Evolutionary conservation across 2,113 vertebrate genomes (phyloP).

Genomic region (Blennius ocellaris): DNA sequence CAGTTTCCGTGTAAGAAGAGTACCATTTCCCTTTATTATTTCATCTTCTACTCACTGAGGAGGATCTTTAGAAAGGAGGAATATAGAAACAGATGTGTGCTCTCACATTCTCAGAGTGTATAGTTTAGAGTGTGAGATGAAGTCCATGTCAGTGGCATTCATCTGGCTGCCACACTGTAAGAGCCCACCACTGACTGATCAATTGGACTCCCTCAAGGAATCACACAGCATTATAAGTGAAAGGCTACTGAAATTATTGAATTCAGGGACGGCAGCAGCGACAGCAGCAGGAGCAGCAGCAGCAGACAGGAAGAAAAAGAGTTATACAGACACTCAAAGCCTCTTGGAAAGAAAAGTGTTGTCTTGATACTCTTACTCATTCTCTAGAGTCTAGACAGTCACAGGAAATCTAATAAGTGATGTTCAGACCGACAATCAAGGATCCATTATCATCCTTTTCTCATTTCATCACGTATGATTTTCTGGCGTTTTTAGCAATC

Average conservation of each 20-base stretch:
- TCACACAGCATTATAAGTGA: slow-evolving; percentile 73
- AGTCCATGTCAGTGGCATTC: slow-evolving; percentile 74
- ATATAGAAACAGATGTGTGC: slow-evolving; percentile 56
- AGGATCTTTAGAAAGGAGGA: slow-evolving; percentile 34
- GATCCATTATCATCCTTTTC: slow-evolving; percentile 27
- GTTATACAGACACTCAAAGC: slow-evolving; percentile 28
- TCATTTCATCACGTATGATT: slow-evolving; percentile 37
- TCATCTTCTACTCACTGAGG: slow-evolving; percentile 39
- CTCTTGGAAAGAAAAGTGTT: slow-evolving; percentile 37
- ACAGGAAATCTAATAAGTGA: slow-evolving; percentile 55
- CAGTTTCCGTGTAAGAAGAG: slow-evolving; percentile 17
- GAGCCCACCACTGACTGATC: slow-evolving; percentile 76
- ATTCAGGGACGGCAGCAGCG: slow-evolving; percentile 63
- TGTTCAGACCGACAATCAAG: slow-evolving; percentile 46
- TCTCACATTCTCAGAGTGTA: slow-evolving; percentile 58
- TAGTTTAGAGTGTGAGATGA: slow-evolving; percentile 71
- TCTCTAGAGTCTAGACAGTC: slow-evolving; percentile 40
- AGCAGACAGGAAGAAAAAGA: slow-evolving; percentile 35
- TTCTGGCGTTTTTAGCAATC: slow-evolving; percentile 3
- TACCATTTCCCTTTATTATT: slow-evolving; percentile 32
- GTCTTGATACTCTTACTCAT: slow-evolving; percentile 41
- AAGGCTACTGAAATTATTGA: slow-evolving; percentile 79
- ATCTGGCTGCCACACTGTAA: slow-evolving; percentile 71
- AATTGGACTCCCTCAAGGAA: slow-evolving; percentile 78
- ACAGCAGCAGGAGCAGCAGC: slow-evolving; percentile 55